Conservation (phyloP, 2,797 vertebrate species). For the Emydoidea blandingii region DNA sequence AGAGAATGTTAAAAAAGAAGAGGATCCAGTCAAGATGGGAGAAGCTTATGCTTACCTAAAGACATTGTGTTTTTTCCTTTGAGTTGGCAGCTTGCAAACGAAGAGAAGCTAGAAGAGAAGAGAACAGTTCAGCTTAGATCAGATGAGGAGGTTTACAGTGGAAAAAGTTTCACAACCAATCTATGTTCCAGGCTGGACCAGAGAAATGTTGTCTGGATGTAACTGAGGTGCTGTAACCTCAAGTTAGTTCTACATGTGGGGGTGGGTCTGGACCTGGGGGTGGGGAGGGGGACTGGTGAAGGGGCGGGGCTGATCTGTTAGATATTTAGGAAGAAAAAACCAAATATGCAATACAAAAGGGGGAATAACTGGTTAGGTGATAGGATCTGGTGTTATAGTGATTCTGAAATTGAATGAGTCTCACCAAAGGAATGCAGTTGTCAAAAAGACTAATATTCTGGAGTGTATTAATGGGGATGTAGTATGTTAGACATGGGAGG, state of each 20-base stretch:
- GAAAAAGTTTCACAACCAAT: accelerated
- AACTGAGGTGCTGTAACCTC: background rate
- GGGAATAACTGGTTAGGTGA: too few species aligned
- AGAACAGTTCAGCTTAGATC: accelerated
- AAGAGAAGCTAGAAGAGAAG: background rate
- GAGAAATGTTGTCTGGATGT: background rate
- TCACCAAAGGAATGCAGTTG: too few species aligned
- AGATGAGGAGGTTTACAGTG: background rate
- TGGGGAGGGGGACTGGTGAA: background rate
- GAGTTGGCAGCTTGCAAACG: background rate
- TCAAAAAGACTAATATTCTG: background rate
- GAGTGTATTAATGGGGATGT: background rate
- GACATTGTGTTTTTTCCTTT: too few species aligned
- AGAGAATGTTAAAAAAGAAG: background rate
- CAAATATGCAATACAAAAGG: too few species aligned
- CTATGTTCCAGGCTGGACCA: accelerated
- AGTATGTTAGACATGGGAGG: background rate
- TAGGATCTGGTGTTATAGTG: too few species aligned
- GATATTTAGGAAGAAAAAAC: too few species aligned
- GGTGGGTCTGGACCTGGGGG: background rate
- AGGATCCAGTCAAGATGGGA: background rate
- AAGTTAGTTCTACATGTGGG: background rate
- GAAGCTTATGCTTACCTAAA: background rate
- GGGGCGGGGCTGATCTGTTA: too few species aligned
- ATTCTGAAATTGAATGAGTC: too few species aligned